Percentiles rank a stretch among this genome's conserved stretches.
Evolutionary conservation across 2,113 vertebrate genomes (phyloP).

Genomic region (Apus apus): DNA sequence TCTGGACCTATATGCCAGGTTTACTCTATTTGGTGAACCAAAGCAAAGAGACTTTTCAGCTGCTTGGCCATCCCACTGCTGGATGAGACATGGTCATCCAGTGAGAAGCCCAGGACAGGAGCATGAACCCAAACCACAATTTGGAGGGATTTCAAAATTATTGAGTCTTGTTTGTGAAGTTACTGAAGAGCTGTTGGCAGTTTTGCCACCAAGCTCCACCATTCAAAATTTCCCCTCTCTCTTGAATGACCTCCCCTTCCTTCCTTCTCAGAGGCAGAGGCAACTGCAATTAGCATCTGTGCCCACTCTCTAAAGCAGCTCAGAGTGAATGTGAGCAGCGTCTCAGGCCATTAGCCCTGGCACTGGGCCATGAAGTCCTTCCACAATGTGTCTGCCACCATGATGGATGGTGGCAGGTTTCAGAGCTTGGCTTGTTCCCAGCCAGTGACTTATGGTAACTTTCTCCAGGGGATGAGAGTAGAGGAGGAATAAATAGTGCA

Average conservation of each 20-base stretch:
- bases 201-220: neutral
- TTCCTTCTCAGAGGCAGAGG: neutral
- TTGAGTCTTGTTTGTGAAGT: neutral
- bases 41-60: neutral
- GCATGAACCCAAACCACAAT: neutral
- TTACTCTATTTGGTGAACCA: neutral
- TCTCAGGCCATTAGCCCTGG: conserved; percentile 65
- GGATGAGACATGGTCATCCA: neutral
- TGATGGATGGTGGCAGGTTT: conserved; percentile 58
- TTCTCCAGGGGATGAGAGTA: neutral
- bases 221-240: neutral
- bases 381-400: neutral
- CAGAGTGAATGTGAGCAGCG: neutral
- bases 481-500: conserved; percentile 19
- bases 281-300: neutral
- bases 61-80: neutral
- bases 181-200: neutral
- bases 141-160: neutral
- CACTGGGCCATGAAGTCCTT: conserved; percentile 16
- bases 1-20: neutral
- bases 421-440: conserved; percentile 16
- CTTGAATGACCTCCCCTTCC: neutral
- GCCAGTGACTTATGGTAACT: neutral
- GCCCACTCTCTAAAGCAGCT: neutral
- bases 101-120: neutral